phyloP scores from a whole-genome alignment of 2,797 vertebrate genomes.

The Coregonus suidteri region DNA sequence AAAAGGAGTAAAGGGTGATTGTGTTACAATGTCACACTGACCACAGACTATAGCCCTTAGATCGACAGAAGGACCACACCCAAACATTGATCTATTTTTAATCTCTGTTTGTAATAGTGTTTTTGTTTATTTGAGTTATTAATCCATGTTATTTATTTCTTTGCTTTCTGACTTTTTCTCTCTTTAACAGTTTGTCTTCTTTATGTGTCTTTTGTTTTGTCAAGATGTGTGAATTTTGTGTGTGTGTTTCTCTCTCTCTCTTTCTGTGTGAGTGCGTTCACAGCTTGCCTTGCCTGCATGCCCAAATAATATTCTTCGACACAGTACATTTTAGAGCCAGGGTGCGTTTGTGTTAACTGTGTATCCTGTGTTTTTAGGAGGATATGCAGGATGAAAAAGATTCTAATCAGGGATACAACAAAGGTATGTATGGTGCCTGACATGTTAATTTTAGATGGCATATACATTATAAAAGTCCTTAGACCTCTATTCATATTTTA shows the following conservation, averaged over 20 bases:
- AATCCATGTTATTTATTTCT: conserved; percentile 12
- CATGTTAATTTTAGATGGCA: not conserved
- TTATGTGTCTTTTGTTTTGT: not conserved
- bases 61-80: not conserved
- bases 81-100: not conserved
- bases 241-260: not conserved
- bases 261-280: conserved; percentile 22
- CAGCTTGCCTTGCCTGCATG: conserved; percentile 63
- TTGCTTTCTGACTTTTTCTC: conserved; percentile 14
- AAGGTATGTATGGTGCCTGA: conserved; percentile 65
- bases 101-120: not conserved
- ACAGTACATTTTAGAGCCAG: conserved; percentile 46
- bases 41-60: too few species aligned
- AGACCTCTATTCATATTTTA: not conserved
- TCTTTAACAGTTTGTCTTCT: conserved; percentile 16
- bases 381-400: conserved; percentile 56
- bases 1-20: not conserved
- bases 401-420: conserved; percentile 30
- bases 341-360: conserved; percentile 53
- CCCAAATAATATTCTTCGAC: conserved; percentile 63
- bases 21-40: not conserved
- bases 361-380: conserved; percentile 42
- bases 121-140: not conserved
- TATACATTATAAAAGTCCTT: not conserved
- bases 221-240: not conserved